phyloP scores from a whole-genome alignment of 2,113 vertebrate genomes.

The Ptychochromis oligacanthus region DNA sequence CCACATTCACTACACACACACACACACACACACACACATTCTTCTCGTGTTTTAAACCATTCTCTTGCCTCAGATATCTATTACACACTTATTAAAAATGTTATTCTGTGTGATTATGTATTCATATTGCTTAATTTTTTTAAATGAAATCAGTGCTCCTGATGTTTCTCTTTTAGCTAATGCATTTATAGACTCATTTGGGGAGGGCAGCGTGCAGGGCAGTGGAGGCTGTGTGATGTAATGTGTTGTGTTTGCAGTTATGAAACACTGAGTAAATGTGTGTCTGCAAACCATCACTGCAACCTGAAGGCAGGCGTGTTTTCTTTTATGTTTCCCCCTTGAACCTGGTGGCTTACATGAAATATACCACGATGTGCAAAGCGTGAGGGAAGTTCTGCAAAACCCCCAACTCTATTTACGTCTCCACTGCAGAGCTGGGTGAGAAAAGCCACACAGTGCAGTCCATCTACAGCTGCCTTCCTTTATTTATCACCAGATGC shows the following conservation, averaged over 20 bases:
- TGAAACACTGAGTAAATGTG: constrained; percentile 31
- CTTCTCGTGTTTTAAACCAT: background rate
- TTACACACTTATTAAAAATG: background rate
- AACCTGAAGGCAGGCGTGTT: background rate
- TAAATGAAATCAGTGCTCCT: background rate
- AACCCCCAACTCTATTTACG: background rate
- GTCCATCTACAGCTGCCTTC: background rate
- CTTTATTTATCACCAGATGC: background rate
- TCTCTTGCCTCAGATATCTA: background rate
- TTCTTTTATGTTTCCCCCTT: background rate
- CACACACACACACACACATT: background rate
- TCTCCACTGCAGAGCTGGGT: background rate
- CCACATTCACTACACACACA: background rate
- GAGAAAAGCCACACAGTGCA: background rate
- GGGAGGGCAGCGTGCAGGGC: constrained; percentile 1
- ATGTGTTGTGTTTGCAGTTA: constrained; percentile 39
- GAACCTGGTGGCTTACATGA: background rate
- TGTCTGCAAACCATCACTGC: background rate
- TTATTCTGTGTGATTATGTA: background rate
- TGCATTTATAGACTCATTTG: background rate
- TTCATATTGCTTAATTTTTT: background rate
- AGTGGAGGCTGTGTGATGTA: constrained; percentile 32
- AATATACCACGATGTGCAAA: background rate
- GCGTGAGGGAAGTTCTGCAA: background rate
- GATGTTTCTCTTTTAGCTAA: background rate